Percentiles rank a stretch among this genome's conserved stretches.
These are phyloP conservation scores for Leptopilina boulardi DNA, from an alignment of 1,140 invertebrate species.

Conservation along the genomic window DNA sequence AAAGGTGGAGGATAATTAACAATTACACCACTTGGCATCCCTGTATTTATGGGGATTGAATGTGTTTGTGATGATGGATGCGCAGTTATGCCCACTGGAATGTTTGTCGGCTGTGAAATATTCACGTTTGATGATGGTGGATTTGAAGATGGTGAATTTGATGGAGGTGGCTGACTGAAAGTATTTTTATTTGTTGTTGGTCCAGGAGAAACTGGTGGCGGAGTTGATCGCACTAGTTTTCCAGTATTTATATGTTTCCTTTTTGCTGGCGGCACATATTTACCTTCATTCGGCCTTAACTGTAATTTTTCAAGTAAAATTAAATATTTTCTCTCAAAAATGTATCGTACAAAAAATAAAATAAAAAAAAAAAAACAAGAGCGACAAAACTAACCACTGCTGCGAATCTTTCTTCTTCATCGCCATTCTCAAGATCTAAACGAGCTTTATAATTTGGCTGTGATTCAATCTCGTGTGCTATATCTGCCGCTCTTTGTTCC, in stretches of 20 bases:
- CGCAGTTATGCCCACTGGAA: conserved; percentile 68
- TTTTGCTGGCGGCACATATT: conserved; percentile 87
- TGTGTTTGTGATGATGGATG: conserved; percentile 68
- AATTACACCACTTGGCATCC: conserved; percentile 72
- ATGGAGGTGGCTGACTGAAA: conserved; percentile 69
- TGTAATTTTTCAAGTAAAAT: conserved; percentile 41
- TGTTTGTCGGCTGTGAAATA: conserved; percentile 68
- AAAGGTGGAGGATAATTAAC: conserved; percentile 72
- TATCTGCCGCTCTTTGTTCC: conserved; percentile 85
- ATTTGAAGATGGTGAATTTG: conserved; percentile 61
- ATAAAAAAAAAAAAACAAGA: too few species aligned
- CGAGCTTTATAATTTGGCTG: conserved; percentile 87
- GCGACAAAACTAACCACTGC: conserved; percentile 79
- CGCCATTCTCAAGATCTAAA: conserved; percentile 92
- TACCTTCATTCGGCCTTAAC: conserved; percentile 74
- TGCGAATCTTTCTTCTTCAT: conserved; percentile 91
- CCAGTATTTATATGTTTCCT: conserved; percentile 79
- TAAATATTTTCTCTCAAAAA: neutral
- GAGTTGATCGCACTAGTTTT: conserved; percentile 78
- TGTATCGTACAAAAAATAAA: too few species aligned
- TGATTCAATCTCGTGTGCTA: conserved; percentile 93
- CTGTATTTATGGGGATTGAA: conserved; percentile 69
- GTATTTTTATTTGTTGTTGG: conserved; percentile 67
- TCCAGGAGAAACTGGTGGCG: conserved; percentile 74
- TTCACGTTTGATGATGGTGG: conserved; percentile 66